phyloP scores from a whole-genome alignment of 2,113 vertebrate species.

The Oceanodroma tethys region DNA sequence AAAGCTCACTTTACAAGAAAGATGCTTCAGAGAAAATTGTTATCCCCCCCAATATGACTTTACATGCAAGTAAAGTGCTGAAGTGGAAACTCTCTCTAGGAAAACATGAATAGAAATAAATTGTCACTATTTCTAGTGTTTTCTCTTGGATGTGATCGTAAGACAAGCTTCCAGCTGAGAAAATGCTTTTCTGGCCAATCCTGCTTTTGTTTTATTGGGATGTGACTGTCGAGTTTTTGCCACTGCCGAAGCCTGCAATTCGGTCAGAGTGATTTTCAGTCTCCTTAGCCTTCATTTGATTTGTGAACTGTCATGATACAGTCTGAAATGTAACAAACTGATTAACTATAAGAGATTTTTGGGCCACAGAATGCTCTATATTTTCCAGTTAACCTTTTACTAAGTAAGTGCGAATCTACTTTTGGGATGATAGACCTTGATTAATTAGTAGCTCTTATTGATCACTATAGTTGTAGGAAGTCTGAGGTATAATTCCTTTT shows the following conservation, averaged over 20 bases:
- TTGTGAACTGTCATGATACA: neutral
- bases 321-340: neutral
- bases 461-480: neutral
- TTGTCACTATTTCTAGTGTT: neutral
- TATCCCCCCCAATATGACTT: neutral
- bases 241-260: neutral
- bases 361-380: neutral
- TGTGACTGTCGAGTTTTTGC: neutral
- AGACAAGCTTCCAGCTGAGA: neutral
- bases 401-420: neutral
- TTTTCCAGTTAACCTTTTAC: constrained; percentile 11
- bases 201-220: neutral
- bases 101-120: neutral
- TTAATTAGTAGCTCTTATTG: neutral
- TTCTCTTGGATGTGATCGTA: neutral
- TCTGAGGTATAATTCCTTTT: neutral
- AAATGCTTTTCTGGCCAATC: neutral
- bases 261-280: neutral
- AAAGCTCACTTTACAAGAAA: neutral
- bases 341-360: neutral
- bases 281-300: neutral
- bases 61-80: neutral
- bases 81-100: neutral
- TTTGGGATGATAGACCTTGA: neutral
- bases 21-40: neutral